Base-by-base conservation (phyloP, 2,888 invertebrate genomes). In the Liposcelis brunnea region DNA sequence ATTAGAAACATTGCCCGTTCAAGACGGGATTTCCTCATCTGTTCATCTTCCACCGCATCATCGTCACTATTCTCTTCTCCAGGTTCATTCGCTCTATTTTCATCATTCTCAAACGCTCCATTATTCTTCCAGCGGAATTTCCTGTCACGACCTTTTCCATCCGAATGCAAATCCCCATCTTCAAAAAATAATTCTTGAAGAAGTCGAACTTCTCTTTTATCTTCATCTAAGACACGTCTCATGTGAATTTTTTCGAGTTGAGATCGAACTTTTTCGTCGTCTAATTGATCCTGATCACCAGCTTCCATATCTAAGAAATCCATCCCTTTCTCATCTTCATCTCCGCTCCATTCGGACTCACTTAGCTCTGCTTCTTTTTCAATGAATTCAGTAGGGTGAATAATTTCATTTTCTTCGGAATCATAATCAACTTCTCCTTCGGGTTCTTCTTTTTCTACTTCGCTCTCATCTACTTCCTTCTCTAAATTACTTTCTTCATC, bases 341-440 rank as follows among this genome's bases (percentile, higher is more conserved):
- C 63, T 2, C 53, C 62, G 43, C 61, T 60, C 33, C 53, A 57
- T 37, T 64, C 64, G 31, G 60, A 61, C 49, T 68, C 69, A 21
- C 67, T 68, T n/a, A 69, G 54, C 53, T 68, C 68, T 2, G 69
- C 69, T 55, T 69, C 69, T 18, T 60, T 58, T 35, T 69, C 69
- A 15, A 68, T 56, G 56, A 67, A 69, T 19, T 65, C 64, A 36
- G 52, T 43, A 36, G 42, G 14, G 47, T 45, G 34, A 11, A 45
- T 43, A 50, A 56, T 38, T 46, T 56, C 55, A 48, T 56, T 55
- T 48, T 57, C 56, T 35, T 55, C 55, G 5, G 55, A 54, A 40
- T 57, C 55, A 45, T 55, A 55, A 12, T 55, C 55, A 6, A 14
- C 40, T 19, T 40, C 40, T 5, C 21, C 40, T 6, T 40, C 40